Evolutionary conservation across 2,888 invertebrate species (phyloP), one percentile per base, ranked within the genome.

Genomic region (Drymonia ruficornis): DNA sequence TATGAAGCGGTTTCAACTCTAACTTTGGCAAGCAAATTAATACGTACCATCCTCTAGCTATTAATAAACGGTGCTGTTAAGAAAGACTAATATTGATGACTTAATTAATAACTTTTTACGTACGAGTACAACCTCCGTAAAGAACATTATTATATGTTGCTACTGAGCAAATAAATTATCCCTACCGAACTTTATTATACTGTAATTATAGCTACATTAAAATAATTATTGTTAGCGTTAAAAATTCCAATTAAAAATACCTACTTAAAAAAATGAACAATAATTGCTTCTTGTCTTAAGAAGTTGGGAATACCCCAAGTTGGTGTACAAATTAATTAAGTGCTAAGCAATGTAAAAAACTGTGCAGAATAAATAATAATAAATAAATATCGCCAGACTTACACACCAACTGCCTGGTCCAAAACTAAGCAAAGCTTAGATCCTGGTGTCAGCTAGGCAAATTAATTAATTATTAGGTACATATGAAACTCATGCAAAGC

Each of bases 91-190:
- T 42, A 42, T 18, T 42, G 42, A 42, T 42, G 18, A 18, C 9
- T 40, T 42, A 42, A 42, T 42, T 42, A 38, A 42, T 18, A 42
- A 42, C 42, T 42, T 42, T 18, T 42, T 42, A 18, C 18, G 18
- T 18, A 42, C 15, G 23, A 23, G 4, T 38, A 7, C 38, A 3
- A 38, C 38, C 4, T 23, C 7, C 7, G 23, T 0, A 23, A 7
- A 12, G 38, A 38, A n/a, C n/a, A 38, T 38, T 38, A 15, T 38
- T 38, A 38, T 15, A 38, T 4, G 6, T 38, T 38, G 15, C 38
- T 4, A 15, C n/a, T 15, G 15, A 38, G 38, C 15, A 38, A 38
- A 38, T 38, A 38, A 38, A 38, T 38, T 4, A 15, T 15, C 7
- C 15, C 38, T 4, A 1, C n/a, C n/a, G n/a, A 38, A 23, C 23